These are phyloP conservation scores for Nomia melanderi DNA, from an alignment of 1,140 invertebrate genomes.

Conservation along the genomic window DNA sequence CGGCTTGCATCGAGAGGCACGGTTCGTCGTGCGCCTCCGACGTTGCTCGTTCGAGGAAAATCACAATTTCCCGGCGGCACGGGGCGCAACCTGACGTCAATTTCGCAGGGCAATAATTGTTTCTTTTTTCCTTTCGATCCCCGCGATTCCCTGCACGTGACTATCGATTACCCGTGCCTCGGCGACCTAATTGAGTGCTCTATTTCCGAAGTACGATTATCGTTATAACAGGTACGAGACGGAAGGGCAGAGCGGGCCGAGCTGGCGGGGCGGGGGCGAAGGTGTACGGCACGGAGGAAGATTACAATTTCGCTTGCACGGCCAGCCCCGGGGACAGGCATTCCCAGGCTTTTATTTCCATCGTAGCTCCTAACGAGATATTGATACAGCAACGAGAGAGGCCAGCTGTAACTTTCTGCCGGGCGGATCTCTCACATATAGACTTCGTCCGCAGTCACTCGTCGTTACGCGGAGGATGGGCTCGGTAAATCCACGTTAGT, in stretches of 20 bases:
- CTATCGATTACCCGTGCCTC: slow-evolving; percentile 33
- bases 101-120: slow-evolving; percentile 16
- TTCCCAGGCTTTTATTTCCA: slow-evolving; percentile 56
- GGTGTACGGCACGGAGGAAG: neutral
- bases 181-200: slow-evolving; percentile 7
- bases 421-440: slow-evolving; percentile 39
- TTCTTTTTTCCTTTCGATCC: neutral
- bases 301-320: slow-evolving; percentile 51
- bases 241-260: neutral
- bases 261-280: neutral
- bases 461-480: slow-evolving; percentile 62
- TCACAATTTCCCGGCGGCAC: too few species aligned
- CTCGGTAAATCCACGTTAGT: slow-evolving; percentile 69
- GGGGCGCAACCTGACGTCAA: too few species aligned
- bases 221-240: slow-evolving; percentile 15
- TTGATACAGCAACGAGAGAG: slow-evolving; percentile 62
- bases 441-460: slow-evolving; percentile 56
- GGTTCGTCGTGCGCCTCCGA: too few species aligned
- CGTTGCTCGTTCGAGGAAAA: too few species aligned
- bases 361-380: slow-evolving; percentile 67
- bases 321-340: slow-evolving; percentile 14
- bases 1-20: too few species aligned
- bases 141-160: neutral
- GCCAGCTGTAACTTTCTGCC: slow-evolving; percentile 52
- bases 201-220: slow-evolving; percentile 34